Conservation (phyloP, 2,888 invertebrate species). For the Platycheirus rosarum region DNA sequence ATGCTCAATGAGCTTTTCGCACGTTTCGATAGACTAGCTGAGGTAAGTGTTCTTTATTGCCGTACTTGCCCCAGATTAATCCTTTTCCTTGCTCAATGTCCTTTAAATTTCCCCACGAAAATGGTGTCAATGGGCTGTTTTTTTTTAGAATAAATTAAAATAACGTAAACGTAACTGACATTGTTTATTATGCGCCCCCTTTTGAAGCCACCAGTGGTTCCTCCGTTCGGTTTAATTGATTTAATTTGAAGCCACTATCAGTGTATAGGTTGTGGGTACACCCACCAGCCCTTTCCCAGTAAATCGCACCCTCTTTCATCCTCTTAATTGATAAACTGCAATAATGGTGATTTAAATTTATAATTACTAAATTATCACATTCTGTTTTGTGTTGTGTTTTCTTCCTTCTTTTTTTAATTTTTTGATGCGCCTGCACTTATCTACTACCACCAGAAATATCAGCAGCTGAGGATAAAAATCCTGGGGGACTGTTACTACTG, state of each 20-base stretch:
- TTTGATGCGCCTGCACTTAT: constrained; percentile 43
- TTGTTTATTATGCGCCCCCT: not conserved
- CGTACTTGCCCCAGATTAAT: constrained; percentile 5
- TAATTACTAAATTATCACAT: constrained; percentile 64
- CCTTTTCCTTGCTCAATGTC: not conserved
- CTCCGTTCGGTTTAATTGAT: constrained; percentile 72
- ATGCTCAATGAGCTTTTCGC: constrained; percentile 98
- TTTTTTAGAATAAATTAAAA: constrained; percentile 50
- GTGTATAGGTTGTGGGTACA: constrained; percentile 4
- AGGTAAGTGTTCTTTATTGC: constrained; percentile 84
- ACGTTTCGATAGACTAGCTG: constrained; percentile 94
- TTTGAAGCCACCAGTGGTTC: constrained; percentile 64
- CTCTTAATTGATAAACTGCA: constrained; percentile 61
- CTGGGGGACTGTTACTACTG: constrained; percentile 99
- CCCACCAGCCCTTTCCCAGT: too few relatives aligned
- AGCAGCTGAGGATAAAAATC: constrained; percentile 97
- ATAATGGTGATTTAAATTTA: not conserved
- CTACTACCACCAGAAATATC: constrained; percentile 88
- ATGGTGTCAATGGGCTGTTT: constrained; percentile 69
- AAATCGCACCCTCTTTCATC: not conserved
- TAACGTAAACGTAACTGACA: constrained; percentile 27
- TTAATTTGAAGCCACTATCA: constrained; percentile 51
- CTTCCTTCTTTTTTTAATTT: constrained; percentile 17
- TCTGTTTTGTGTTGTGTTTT: constrained; percentile 10
- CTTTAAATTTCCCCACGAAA: constrained; percentile 52